These are phyloP conservation scores for Paraplagusia blochii DNA, from an alignment of 2,113 vertebrate genomes.

Conservation along the genomic window DNA sequence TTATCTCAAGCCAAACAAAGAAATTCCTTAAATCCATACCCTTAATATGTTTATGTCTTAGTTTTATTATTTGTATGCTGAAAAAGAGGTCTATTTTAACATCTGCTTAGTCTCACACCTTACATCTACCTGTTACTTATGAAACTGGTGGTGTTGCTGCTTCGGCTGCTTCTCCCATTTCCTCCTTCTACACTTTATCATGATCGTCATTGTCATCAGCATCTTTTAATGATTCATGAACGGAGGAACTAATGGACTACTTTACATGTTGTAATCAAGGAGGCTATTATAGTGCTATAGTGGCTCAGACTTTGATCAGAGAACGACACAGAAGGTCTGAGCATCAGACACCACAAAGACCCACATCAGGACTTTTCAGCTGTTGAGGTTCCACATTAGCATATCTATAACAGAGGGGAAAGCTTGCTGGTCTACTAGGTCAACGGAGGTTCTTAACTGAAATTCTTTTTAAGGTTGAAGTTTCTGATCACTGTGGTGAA, in stretches of 20 bases:
- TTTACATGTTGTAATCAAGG: slow-evolving; percentile 76
- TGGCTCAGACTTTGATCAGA: slow-evolving; percentile 70
- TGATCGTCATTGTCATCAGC: slow-evolving; percentile 69
- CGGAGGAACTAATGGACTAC: slow-evolving; percentile 75
- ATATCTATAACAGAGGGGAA: slow-evolving; percentile 56
- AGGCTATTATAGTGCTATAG: slow-evolving; percentile 71
- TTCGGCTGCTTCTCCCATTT: slow-evolving; percentile 64
- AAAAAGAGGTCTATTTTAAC: too few relatives aligned
- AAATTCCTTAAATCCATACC: too few relatives aligned
- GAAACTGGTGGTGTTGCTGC: slow-evolving; percentile 25
- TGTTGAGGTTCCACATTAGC: slow-evolving; percentile 45
- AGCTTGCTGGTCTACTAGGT: slow-evolving; percentile 19
- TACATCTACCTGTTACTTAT: slow-evolving; percentile 58
- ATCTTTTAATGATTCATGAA: slow-evolving; percentile 79
- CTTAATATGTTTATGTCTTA: too few relatives aligned
- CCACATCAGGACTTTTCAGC: slow-evolving; percentile 54
- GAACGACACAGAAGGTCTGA: slow-evolving; percentile 51
- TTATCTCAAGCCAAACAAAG: too few relatives aligned
- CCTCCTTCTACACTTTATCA: slow-evolving; percentile 69
- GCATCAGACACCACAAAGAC: slow-evolving; percentile 47
- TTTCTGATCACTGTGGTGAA: slow-evolving; percentile 26
- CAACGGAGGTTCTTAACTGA: slow-evolving; percentile 23
- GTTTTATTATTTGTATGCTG: too few relatives aligned
- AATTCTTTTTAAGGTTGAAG: slow-evolving; percentile 20
- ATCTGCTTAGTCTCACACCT: neutral